phyloP scores from a whole-genome alignment of 2,888 invertebrate species.

The Diaprepes abbreviatus region DNA sequence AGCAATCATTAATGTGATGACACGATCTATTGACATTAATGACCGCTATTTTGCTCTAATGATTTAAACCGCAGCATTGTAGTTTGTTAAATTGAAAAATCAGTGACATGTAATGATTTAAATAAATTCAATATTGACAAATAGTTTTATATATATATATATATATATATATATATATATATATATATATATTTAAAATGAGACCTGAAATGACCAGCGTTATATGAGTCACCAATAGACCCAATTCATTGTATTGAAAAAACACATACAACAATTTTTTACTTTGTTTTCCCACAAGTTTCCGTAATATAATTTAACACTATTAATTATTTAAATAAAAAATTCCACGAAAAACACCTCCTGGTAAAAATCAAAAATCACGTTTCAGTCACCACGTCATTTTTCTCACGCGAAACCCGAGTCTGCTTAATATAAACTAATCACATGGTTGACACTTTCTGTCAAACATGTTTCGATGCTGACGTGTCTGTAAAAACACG shows the following conservation, averaged over 20 bases:
- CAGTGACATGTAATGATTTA: no score
- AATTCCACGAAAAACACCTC: neutral
- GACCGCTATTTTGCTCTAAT: constrained; percentile 32
- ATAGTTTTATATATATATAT: no score
- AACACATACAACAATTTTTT: no score
- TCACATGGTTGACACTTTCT: constrained; percentile 29
- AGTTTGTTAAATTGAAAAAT: neutral
- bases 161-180: no score
- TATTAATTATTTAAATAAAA: constrained; percentile 9
- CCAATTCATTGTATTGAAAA: no score
- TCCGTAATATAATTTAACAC: neutral
- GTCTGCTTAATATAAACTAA: constrained; percentile 39
- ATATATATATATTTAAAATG: no score
- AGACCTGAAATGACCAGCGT: no score
- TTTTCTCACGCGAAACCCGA: constrained; percentile 26
- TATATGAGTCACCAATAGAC: no score
- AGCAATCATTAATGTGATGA: constrained; percentile 39
- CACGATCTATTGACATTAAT: constrained; percentile 35
- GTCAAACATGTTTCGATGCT: constrained; percentile 38
- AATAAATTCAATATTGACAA: no score
- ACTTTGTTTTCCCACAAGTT: no score
- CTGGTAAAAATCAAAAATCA: constrained; percentile 11
- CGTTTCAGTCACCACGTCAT: constrained; percentile 30
- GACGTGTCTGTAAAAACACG: constrained; percentile 40
- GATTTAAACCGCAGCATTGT: constrained; percentile 13